These are phyloP conservation scores for Oscheius myriophilus DNA, from an alignment of 2,888 invertebrate species.

Conservation along the genomic window DNA sequence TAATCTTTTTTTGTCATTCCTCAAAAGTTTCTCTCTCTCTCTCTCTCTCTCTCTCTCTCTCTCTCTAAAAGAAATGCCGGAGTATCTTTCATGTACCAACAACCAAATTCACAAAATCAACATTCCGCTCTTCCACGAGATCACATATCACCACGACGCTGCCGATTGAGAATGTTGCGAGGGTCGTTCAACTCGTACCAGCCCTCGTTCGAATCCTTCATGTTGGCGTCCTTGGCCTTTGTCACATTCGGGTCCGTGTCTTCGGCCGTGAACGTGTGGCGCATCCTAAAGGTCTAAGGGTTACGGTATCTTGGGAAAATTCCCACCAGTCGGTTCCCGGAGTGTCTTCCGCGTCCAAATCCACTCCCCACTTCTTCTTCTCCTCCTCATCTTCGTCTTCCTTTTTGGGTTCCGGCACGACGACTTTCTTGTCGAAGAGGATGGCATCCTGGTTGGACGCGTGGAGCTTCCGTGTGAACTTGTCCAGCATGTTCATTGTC, in stretches of 20 bases:
- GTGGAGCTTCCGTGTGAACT: slow-evolving; percentile 78
- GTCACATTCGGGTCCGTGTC: slow-evolving; percentile 58
- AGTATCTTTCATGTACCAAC: too few species aligned
- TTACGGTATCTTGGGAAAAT: background rate
- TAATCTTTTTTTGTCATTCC: too few species aligned
- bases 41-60: background rate
- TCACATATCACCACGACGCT: slow-evolving; percentile 79
- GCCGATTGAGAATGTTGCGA: slow-evolving; percentile 89
- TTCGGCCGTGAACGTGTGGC: slow-evolving; percentile 58
- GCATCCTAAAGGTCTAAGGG: too few species aligned
- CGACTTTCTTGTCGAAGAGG: slow-evolving; percentile 70
- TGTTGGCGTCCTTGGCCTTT: slow-evolving; percentile 76
- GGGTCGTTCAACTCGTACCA: slow-evolving; percentile 98
- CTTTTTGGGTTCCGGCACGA: slow-evolving; percentile 51
- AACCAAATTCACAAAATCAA: too few species aligned
- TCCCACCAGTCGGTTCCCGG: slow-evolving; percentile 55
- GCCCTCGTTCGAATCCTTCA: slow-evolving; percentile 82
- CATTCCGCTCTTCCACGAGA: background rate
- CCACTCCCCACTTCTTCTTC: slow-evolving; percentile 71
- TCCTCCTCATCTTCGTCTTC: slow-evolving; percentile 37
- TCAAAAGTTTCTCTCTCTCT: background rate
- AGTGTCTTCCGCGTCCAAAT: slow-evolving; percentile 69
- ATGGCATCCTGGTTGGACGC: slow-evolving; percentile 71
- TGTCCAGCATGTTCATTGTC: slow-evolving; percentile 83
- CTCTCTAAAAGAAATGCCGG: too few species aligned